Percentiles rank a stretch among this genome's conserved stretches.
Conservation (phyloP, 2,113 vertebrate species). For the Axis porcinus region DNA sequence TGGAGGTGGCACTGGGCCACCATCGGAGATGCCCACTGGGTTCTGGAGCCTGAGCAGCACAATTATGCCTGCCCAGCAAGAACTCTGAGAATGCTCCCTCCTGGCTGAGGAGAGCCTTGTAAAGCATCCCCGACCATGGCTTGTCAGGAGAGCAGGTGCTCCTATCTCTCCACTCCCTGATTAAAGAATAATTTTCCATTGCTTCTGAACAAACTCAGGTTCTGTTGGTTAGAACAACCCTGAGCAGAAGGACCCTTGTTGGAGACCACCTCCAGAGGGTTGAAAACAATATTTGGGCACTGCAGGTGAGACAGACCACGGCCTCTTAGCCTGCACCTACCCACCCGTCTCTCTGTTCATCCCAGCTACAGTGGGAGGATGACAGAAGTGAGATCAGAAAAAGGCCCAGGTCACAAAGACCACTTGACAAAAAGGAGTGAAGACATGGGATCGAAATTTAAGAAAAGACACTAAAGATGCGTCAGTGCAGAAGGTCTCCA, state of each 20-base stretch:
- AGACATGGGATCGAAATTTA: neutral
- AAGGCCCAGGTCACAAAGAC: neutral
- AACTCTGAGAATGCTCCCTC: neutral
- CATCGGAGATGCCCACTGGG: accelerated
- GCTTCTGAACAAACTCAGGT: neutral
- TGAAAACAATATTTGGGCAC: neutral
- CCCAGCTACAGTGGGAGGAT: neutral
- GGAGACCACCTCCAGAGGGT: neutral
- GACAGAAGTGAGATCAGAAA: neutral
- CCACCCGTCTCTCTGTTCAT: neutral
- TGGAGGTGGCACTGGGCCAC: neutral
- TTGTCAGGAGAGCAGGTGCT: neutral
- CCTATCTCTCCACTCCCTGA: neutral
- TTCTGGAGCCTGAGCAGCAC: neutral
- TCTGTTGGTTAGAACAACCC: neutral
- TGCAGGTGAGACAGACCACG: neutral
- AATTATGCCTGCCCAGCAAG: too few relatives aligned
- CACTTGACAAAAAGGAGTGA: neutral
- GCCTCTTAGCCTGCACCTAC: neutral
- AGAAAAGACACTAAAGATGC: neutral
- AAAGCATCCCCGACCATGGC: neutral
- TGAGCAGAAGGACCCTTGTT: neutral
- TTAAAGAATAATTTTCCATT: neutral
- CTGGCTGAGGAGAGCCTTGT: accelerated
- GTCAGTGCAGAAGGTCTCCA: neutral